Percentiles rank a stretch among this genome's conserved stretches.
Conservation (phyloP, 1,140 invertebrate species). For the Euura saliciscinereae region DNA sequence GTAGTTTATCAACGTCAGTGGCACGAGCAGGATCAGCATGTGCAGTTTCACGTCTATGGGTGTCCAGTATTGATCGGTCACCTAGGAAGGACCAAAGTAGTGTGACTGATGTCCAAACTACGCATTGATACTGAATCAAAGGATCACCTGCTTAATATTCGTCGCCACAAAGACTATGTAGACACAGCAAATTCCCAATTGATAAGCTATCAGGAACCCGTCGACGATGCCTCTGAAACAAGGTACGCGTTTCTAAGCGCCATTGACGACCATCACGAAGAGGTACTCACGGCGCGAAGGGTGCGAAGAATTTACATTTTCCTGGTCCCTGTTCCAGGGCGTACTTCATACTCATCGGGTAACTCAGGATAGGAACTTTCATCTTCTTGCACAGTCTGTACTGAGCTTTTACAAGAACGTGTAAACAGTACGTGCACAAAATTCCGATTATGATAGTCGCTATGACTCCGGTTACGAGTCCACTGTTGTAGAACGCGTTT, state of each 20-base stretch:
- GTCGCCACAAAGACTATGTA: constrained; percentile 86
- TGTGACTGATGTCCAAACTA: not conserved
- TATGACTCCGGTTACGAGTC: constrained; percentile 67
- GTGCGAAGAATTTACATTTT: constrained; percentile 58
- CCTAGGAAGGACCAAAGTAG: constrained; percentile 36
- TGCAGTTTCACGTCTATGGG: constrained; percentile 57
- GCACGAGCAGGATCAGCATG: constrained; percentile 69
- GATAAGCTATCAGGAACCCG: constrained; percentile 80
- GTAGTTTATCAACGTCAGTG: constrained; percentile 73
- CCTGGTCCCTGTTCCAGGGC: constrained; percentile 67
- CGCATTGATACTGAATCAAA: not conserved
- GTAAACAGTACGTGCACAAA: constrained; percentile 70
- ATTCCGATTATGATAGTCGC: constrained; percentile 66
- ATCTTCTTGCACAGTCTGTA: constrained; percentile 63
- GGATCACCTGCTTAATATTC: constrained; percentile 68
- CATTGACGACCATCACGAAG: not conserved
- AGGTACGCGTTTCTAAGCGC: too few species aligned
- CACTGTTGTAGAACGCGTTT: constrained; percentile 73
- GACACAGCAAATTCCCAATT: constrained; percentile 89
- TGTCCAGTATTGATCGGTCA: constrained; percentile 53
- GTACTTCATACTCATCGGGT: constrained; percentile 69
- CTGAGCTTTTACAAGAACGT: constrained; percentile 67
- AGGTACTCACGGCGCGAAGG: constrained; percentile 61
- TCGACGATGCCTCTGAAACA: constrained; percentile 64
- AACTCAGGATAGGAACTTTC: constrained; percentile 65